phyloP scores from a whole-genome alignment of 2,888 invertebrate genomes.

The Torymus texanus region DNA sequence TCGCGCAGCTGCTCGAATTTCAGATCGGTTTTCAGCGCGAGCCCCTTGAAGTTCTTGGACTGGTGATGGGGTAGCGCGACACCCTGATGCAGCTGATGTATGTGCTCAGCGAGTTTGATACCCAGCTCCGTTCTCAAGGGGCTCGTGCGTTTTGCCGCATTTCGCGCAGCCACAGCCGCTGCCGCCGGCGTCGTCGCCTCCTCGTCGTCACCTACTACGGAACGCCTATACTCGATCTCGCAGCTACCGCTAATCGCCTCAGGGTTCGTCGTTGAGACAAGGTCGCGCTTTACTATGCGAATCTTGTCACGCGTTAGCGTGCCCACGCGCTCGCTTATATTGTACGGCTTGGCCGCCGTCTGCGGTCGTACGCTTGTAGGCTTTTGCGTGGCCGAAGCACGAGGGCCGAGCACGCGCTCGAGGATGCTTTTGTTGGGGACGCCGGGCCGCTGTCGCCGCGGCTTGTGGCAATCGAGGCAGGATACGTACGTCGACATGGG shows the following conservation, averaged over 20 bases:
- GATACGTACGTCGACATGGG: conserved; percentile 77
- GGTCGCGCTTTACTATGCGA: conserved; percentile 79
- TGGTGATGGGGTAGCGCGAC: conserved; percentile 42
- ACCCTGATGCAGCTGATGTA: conserved; percentile 64
- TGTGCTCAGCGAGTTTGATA: conserved; percentile 65
- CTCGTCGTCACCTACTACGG: conserved; percentile 44
- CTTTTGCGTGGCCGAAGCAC: conserved; percentile 48
- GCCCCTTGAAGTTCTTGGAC: conserved; percentile 67
- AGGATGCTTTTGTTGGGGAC: conserved; percentile 55
- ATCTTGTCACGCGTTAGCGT: conserved; percentile 67
- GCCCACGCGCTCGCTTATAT: conserved; percentile 43
- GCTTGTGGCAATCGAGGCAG: conserved; percentile 61
- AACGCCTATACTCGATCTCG: conserved; percentile 72
- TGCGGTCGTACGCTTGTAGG: not conserved
- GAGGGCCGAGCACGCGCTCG: conserved; percentile 57
- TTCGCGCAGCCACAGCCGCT: conserved; percentile 49
- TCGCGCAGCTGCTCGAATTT: conserved; percentile 67
- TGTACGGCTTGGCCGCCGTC: conserved; percentile 4
- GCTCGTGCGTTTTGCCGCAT: conserved; percentile 59
- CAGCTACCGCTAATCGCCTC: conserved; percentile 75
- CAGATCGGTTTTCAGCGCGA: conserved; percentile 65
- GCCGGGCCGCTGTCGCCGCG: conserved; percentile 57
- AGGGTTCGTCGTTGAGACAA: conserved; percentile 82
- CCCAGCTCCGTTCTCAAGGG: conserved; percentile 63
- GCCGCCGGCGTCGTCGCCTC: not conserved